Conservation (phyloP, 2,113 vertebrate species). For the Phocoena sinus region DNA sequence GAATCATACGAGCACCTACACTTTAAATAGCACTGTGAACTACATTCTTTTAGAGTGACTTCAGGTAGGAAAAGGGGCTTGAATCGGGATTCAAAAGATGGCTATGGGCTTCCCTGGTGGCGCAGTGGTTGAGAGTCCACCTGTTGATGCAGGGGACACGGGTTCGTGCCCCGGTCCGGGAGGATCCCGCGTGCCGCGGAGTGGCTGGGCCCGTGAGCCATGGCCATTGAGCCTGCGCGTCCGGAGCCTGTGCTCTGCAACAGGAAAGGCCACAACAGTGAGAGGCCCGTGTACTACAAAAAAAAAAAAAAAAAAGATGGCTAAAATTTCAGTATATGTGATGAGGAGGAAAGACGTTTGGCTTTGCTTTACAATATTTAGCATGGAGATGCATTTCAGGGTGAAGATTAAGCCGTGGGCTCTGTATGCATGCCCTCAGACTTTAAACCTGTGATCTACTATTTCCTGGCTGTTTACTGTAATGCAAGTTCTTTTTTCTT, state of each 20-base stretch:
- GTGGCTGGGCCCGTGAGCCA: too few species aligned
- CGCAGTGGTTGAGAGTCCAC: too few species aligned
- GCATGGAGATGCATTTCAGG: not conserved
- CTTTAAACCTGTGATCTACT: not conserved
- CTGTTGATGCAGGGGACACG: too few species aligned
- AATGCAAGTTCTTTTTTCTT: not conserved
- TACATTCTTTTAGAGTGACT: not conserved
- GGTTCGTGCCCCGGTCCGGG: too few species aligned
- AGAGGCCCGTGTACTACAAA: too few species aligned
- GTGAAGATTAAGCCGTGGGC: not conserved
- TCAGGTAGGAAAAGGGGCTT: not conserved
- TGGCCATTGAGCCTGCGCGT: too few species aligned
- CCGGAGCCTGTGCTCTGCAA: too few species aligned
- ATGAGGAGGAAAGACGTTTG: not conserved
- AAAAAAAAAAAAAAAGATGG: too few species aligned
- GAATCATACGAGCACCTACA: not conserved
- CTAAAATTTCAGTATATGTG: not conserved
- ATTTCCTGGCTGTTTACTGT: not conserved
- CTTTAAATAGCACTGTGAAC: not conserved
- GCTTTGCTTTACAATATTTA: not conserved
- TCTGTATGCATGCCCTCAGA: not conserved
- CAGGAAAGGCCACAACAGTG: too few species aligned
- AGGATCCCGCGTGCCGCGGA: too few species aligned
- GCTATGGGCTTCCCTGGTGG: too few species aligned
- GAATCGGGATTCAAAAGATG: not conserved